Conservation (phyloP, 2,797 vertebrate species). For the Holocentrus rufus region DNA sequence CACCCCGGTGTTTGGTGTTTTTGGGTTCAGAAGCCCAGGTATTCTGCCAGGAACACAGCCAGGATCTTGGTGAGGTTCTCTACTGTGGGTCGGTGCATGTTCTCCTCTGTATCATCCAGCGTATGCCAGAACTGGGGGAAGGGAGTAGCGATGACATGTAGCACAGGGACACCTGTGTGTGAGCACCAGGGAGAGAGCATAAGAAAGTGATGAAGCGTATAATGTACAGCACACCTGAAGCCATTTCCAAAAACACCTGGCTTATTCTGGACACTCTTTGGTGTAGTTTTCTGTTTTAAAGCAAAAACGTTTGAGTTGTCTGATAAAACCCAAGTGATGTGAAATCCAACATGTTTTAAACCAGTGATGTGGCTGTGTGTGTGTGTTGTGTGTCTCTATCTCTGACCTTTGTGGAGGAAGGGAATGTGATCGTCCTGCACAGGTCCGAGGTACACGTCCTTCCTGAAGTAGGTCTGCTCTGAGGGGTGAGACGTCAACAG, state of each 20-base stretch:
- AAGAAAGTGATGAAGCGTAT: not conserved
- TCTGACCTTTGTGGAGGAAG: constrained; percentile 87
- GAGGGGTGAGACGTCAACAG: constrained; percentile 84
- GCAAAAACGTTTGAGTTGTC: too few relatives aligned
- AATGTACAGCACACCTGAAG: too few relatives aligned
- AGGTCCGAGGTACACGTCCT: constrained; percentile 81
- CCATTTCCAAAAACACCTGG: too few relatives aligned
- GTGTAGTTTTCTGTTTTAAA: too few relatives aligned
- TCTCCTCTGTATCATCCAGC: constrained; percentile 86
- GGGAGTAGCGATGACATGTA: constrained; percentile 90
- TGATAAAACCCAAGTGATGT: too few relatives aligned
- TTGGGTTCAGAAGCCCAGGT: constrained; percentile 81
- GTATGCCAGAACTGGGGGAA: constrained; percentile 93
- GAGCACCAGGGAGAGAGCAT: not conserved
- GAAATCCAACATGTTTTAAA: too few relatives aligned
- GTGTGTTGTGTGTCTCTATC: not conserved
- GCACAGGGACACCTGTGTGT: constrained; percentile 85
- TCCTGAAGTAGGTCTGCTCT: constrained; percentile 87
- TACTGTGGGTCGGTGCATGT: constrained; percentile 87
- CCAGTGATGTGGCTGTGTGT: too few relatives aligned
- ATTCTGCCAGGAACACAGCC: constrained; percentile 87
- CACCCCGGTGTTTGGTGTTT: not conserved
- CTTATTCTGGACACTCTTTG: too few relatives aligned
- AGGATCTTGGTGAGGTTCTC: constrained; percentile 90
- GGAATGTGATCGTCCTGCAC: constrained; percentile 93